phyloP scores from a whole-genome alignment of 2,113 vertebrate species.

The Cyphomyrus discorhynchus region DNA sequence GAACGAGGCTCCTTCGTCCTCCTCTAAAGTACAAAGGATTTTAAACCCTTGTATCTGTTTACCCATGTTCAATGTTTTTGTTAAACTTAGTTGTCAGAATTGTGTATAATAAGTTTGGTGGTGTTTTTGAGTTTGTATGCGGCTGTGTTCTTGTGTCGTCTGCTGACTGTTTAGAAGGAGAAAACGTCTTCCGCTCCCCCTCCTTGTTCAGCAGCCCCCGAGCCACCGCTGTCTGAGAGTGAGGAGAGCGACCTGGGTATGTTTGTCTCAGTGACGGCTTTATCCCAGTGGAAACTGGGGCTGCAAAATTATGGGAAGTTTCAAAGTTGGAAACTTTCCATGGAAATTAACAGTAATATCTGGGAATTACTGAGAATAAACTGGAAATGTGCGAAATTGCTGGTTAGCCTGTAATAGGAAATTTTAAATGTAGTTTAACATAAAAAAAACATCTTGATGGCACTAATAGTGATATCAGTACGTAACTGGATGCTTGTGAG shows the following conservation, averaged over 20 bases:
- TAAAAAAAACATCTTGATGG: too few species aligned
- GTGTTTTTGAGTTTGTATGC: neutral
- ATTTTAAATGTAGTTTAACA: too few species aligned
- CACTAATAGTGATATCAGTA: too few species aligned
- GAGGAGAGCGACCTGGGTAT: conserved; percentile 91
- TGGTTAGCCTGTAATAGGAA: too few species aligned
- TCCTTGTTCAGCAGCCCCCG: conserved; percentile 34
- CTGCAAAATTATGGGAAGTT: too few species aligned
- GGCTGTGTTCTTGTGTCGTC: neutral
- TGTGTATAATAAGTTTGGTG: neutral
- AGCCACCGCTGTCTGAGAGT: conserved; percentile 62
- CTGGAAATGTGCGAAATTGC: too few species aligned
- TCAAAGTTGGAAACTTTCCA: too few species aligned
- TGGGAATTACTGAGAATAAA: too few species aligned
- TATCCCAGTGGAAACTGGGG: neutral
- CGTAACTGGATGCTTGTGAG: too few species aligned
- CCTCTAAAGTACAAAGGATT: conserved; percentile 63
- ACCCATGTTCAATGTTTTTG: neutral
- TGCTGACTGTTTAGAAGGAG: conserved; percentile 45
- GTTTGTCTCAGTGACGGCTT: neutral
- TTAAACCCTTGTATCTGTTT: neutral
- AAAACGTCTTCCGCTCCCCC: conserved; percentile 50
- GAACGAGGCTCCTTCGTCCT: conserved; percentile 50
- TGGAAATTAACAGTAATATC: too few species aligned
- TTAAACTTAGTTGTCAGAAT: neutral